Percentiles rank a stretch among this genome's conserved stretches.
phyloP scores from a whole-genome alignment of 2,888 invertebrate genomes.

The Liodrosophila aerea region DNA sequence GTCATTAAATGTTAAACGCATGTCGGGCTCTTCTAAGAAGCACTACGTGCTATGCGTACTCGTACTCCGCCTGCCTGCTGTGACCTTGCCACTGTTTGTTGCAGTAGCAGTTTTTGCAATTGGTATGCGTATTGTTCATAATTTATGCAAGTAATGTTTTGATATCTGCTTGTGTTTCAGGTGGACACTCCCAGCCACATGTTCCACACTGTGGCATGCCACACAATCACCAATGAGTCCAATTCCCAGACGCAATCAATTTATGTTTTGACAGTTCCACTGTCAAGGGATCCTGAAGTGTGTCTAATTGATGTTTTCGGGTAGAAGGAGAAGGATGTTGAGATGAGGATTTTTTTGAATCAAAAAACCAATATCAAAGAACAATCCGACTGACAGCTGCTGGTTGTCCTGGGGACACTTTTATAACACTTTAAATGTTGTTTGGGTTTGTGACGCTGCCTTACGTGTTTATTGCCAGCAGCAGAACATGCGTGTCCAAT shows the following conservation, averaged over 20 bases:
- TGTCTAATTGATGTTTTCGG: slow-evolving; percentile 67
- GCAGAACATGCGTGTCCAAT: slow-evolving; percentile 80
- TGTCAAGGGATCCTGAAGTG: slow-evolving; percentile 68
- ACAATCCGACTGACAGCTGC: slow-evolving; percentile 50
- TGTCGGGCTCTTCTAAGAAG: not conserved
- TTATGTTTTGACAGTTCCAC: slow-evolving; percentile 72
- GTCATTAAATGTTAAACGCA: slow-evolving; percentile 20
- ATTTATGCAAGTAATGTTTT: slow-evolving; percentile 77
- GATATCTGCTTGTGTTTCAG: slow-evolving; percentile 51
- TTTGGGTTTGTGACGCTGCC: slow-evolving; percentile 33
- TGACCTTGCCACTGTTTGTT: slow-evolving; percentile 61
- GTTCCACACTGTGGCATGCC: no score
- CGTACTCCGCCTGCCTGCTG: slow-evolving; percentile 20
- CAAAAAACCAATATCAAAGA: slow-evolving; percentile 50
- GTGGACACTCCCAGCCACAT: slow-evolving; percentile 40
- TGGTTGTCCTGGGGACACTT: slow-evolving; percentile 71
- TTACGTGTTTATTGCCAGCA: slow-evolving; percentile 73
- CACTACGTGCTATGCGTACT: not conserved
- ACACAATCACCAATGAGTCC: slow-evolving; percentile 21
- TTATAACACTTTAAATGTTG: slow-evolving; percentile 67
- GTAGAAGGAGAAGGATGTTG: slow-evolving; percentile 4
- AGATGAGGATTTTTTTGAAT: slow-evolving; percentile 29
- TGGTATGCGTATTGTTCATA: slow-evolving; percentile 58
- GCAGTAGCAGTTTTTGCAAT: slow-evolving; percentile 38
- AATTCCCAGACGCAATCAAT: slow-evolving; percentile 70